A percentile compares a stretch with the other conserved stretches of the same genome.
Conservation (phyloP, 2,797 vertebrate species). For the Taenioides sp. region DNA sequence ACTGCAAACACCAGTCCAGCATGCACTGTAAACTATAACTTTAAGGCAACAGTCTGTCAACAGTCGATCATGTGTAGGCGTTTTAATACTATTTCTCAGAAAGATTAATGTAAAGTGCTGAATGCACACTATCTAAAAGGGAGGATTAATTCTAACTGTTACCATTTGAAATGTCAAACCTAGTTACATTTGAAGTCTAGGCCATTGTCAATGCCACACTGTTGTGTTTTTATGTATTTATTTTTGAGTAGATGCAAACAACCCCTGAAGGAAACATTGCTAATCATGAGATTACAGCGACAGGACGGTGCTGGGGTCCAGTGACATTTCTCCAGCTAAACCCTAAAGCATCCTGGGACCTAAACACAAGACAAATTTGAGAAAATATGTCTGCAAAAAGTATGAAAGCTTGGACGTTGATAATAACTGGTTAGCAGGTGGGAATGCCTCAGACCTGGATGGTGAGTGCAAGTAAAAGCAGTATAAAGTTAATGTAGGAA, state of each 20-base stretch:
- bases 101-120: not conserved
- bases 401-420: slow-evolving; percentile 7
- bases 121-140: not conserved
- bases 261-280: slow-evolving; percentile 37
- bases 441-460: slow-evolving; percentile 33
- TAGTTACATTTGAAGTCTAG: slow-evolving; percentile 20
- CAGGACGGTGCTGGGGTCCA: slow-evolving; percentile 11
- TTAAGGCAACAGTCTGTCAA: not conserved
- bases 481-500: slow-evolving; percentile 19
- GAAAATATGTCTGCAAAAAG: slow-evolving; percentile 12
- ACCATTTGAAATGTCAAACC: slow-evolving; percentile 10
- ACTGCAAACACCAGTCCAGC: slow-evolving; percentile 19
- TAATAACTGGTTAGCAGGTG: not conserved
- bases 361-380: not conserved
- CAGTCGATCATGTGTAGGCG: not conserved
- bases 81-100: not conserved
- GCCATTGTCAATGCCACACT: slow-evolving; percentile 11
- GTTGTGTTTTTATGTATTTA: slow-evolving; percentile 5
- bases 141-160: not conserved
- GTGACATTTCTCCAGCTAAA: not conserved
- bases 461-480: slow-evolving; percentile 29
- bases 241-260: slow-evolving; percentile 30
- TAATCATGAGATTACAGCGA: slow-evolving; percentile 41
- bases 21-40: not conserved
- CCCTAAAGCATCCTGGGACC: not conserved